Percentiles rank a stretch among this genome's conserved stretches.
phyloP scores from a whole-genome alignment of 2,888 invertebrate genomes.

The Prenolepis imparis region DNA sequence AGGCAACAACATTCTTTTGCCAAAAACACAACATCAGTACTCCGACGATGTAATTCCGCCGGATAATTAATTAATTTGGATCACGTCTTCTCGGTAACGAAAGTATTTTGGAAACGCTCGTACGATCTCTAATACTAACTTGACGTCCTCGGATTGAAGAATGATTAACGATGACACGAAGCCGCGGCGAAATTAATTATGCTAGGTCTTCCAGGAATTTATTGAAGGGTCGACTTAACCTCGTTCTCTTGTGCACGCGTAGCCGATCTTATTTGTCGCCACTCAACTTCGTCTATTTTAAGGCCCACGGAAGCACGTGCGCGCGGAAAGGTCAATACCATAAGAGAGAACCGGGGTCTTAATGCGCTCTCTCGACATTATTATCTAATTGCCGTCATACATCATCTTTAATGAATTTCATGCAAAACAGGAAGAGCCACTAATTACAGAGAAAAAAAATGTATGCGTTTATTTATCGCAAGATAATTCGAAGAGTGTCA shows the following conservation, averaged over 20 bases:
- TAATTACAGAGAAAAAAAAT: neutral
- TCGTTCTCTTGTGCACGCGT: constrained; percentile 29
- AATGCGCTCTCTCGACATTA: constrained; percentile 26
- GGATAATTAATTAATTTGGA: neutral
- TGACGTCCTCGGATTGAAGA: neutral
- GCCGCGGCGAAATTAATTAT: constrained; percentile 31
- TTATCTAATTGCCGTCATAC: constrained; percentile 27
- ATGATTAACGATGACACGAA: constrained; percentile 46
- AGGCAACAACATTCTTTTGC: neutral
- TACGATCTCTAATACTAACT: constrained; percentile 1
- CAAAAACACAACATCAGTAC: neutral
- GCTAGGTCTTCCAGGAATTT: constrained; percentile 23
- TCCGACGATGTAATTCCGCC: neutral
- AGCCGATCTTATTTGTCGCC: constrained; percentile 46
- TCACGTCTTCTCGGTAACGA: neutral
- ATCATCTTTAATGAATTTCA: constrained; percentile 21
- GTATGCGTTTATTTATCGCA: neutral
- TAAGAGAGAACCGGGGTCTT: constrained; percentile 19
- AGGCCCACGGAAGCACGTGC: constrained; percentile 41
- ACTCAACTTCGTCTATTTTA: constrained; percentile 35
- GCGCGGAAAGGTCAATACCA: constrained; percentile 46
- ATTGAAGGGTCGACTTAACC: constrained; percentile 36
- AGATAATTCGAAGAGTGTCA: neutral
- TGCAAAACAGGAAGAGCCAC: constrained; percentile 3
- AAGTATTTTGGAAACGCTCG: constrained; percentile 5